Conservation (phyloP, 2,888 invertebrate species). For the Polymixis lichenea region DNA sequence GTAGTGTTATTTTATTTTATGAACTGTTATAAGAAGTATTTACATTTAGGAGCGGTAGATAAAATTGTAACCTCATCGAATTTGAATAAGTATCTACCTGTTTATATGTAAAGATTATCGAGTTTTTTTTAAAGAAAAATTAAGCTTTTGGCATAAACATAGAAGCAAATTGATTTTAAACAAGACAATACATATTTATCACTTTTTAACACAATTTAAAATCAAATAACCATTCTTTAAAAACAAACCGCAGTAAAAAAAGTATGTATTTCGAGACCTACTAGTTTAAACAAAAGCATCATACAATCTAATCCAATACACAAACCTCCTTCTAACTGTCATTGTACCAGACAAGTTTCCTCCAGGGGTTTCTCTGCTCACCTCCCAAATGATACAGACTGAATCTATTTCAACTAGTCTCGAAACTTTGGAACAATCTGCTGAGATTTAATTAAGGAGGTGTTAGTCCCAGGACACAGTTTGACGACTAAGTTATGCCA, state of each 20-base stretch:
- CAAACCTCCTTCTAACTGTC: neutral
- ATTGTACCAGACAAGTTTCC: constrained; percentile 37
- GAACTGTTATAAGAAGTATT: neutral
- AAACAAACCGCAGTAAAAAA: neutral
- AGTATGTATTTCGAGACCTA: neutral
- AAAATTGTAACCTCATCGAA: neutral
- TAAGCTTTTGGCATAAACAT: too few species aligned
- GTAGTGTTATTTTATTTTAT: constrained; percentile 29
- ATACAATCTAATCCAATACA: constrained; percentile 14
- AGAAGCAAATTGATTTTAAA: neutral
- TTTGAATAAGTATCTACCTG: neutral
- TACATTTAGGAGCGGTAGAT: neutral
- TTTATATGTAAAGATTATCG: neutral
- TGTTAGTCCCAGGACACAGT: constrained; percentile 41
- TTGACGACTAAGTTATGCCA: constrained; percentile 30
- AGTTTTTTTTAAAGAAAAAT: too few species aligned
- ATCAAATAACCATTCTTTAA: neutral
- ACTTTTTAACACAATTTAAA: neutral
- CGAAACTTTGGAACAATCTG: constrained; percentile 54
- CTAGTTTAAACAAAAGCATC: neutral
- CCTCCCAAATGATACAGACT: constrained; percentile 35
- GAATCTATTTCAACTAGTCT: constrained; percentile 48
- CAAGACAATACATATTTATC: neutral
- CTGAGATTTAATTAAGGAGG: constrained; percentile 56
- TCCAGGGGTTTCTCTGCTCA: constrained; percentile 28